phyloP scores from a whole-genome alignment of 2,113 vertebrate genomes.

The Platichthys flesus region DNA sequence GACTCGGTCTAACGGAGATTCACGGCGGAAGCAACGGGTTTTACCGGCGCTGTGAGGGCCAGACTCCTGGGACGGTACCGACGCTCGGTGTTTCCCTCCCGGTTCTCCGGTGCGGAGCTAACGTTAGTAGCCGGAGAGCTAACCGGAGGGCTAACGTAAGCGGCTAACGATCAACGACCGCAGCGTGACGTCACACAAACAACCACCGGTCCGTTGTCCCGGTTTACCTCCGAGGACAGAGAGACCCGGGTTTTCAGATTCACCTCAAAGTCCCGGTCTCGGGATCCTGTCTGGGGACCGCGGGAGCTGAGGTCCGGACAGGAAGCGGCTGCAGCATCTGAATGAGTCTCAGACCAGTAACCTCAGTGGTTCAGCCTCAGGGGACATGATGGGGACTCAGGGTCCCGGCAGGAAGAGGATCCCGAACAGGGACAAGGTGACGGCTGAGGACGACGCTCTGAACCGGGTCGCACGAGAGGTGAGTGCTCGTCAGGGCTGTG shows the following conservation, averaged over 20 bases:
- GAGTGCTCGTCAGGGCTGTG: constrained; percentile 4
- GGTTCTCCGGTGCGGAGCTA: no score
- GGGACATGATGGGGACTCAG: constrained; percentile 85
- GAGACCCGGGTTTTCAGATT: not conserved
- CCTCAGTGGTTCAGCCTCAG: not conserved
- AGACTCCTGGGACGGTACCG: no score
- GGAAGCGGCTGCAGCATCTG: not conserved
- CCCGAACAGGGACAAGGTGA: constrained; percentile 86
- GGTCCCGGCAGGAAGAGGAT: constrained; percentile 87
- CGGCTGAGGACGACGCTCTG: constrained; percentile 88
- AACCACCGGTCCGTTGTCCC: no score
- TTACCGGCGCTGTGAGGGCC: no score
- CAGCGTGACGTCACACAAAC: no score
- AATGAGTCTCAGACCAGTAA: not conserved
- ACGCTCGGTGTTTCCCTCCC: no score
- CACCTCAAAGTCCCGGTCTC: not conserved
- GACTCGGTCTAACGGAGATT: no score
- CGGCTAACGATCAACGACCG: no score
- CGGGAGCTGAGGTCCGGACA: not conserved
- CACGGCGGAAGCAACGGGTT: no score
- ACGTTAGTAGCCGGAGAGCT: no score
- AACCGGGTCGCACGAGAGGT: constrained; percentile 90
- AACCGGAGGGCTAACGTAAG: no score
- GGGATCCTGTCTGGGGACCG: not conserved
- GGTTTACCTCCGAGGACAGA: no score